These are phyloP conservation scores for Leptodactylus fallax DNA, from an alignment of 2,797 vertebrate genomes.

Conservation along the genomic window DNA sequence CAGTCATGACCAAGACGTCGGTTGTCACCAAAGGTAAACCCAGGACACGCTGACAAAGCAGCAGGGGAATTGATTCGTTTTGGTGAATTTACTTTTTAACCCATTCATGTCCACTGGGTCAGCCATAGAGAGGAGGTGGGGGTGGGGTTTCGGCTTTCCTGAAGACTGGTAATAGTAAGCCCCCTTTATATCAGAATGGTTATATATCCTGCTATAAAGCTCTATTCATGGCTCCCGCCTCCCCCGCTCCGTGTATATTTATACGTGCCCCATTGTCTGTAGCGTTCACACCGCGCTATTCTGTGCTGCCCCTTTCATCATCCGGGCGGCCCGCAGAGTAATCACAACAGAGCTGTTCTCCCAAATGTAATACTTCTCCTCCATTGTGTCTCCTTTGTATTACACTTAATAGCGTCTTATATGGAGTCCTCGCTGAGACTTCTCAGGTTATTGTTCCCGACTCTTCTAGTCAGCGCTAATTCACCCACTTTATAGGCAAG, in stretches of 20 bases:
- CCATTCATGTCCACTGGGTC: not conserved
- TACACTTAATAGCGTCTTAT: conserved; percentile 18
- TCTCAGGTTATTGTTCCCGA: conserved; percentile 5
- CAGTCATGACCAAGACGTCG: not conserved
- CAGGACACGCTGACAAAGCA: not conserved
- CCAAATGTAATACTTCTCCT: conserved; percentile 7
- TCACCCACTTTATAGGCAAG: not conserved
- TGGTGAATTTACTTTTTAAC: not conserved
- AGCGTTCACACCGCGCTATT: not conserved
- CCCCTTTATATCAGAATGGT: not conserved
- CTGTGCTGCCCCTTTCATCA: not conserved
- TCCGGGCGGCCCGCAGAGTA: not conserved
- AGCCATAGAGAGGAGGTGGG: not conserved
- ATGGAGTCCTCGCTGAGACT: not conserved
- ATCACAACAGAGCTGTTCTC: not conserved
- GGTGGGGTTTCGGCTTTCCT: not conserved
- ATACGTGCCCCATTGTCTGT: not conserved
- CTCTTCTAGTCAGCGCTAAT: not conserved
- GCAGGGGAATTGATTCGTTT: not conserved
- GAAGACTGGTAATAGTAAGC: not conserved
- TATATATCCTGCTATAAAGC: not conserved
- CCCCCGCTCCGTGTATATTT: not conserved
- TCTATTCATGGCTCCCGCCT: not conserved
- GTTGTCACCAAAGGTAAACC: not conserved
- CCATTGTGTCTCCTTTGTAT: conserved; percentile 14